Percentiles rank a stretch among this genome's conserved stretches.
Evolutionary conservation across 2,797 vertebrate genomes (phyloP).

Genomic region (Gymnoscopelus braueri): DNA sequence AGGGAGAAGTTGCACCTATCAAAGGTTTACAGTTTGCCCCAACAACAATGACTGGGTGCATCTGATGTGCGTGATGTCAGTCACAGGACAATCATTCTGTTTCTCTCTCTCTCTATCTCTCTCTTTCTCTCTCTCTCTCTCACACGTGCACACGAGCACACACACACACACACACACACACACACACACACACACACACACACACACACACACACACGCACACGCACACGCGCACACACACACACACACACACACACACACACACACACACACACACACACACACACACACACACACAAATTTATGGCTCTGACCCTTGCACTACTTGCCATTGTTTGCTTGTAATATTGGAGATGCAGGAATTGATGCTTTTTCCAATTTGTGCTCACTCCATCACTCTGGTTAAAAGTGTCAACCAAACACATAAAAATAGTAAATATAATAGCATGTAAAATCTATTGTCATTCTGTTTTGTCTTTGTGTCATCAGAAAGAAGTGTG

Average conservation of each 20-base stretch:
- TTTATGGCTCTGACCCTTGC: no score
- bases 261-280: conserved; percentile 15
- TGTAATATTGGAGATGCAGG: no score
- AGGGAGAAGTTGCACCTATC: conserved; percentile 23
- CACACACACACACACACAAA: neutral
- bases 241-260: conserved; percentile 21
- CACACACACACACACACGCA: conserved; percentile 18
- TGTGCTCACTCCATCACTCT: no score
- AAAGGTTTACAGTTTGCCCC: no score
- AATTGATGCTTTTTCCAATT: no score
- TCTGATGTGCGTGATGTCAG: conserved; percentile 63
- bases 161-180: neutral
- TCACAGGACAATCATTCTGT: conserved; percentile 12
- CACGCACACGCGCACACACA: conserved; percentile 19
- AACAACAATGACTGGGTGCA: no score
- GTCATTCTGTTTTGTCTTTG: no score
- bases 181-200: neutral
- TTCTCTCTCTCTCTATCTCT: conserved; percentile 54
- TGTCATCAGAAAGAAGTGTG: no score
- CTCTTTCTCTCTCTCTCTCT: conserved; percentile 59
- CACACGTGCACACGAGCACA: conserved; percentile 30
- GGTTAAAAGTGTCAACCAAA: no score
- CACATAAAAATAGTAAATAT: no score
- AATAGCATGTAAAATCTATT: no score
- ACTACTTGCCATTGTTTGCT: no score